Base-by-base conservation (phyloP, 2,113 vertebrate genomes). In the Phainopepla nitens region DNA sequence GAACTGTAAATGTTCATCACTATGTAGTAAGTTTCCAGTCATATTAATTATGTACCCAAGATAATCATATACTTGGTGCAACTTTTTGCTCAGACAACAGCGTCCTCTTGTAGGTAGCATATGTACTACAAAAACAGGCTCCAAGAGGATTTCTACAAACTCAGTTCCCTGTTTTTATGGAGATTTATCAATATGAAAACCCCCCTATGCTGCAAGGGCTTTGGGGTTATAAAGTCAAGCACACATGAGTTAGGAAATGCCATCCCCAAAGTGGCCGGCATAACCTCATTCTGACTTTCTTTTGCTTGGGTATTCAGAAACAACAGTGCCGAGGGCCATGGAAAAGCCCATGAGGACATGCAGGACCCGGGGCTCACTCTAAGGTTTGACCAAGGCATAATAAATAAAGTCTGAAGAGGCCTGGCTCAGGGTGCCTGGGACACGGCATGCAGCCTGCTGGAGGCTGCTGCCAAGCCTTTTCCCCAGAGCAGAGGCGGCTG, bases 141-240 rank as follows among this genome's bases (percentile, higher is more conserved):
- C 42, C 56, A 45, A 27, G 56, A 81, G 47, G n/a, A 86, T 20
- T 88, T 70, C 49, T 75, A 6, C 28, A 92, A 90, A 68, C 24
- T 81, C 5, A 3, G 14, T 29, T 91, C 15, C 19, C 22, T 11
- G 3, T 10, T 83, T 81, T 64, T 35, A 42, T 41, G 44, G 28
- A 79, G 65, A 56, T 80, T 75, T 92, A 68, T 66, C 79, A 62
- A 56, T 21, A 50, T 6, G 51, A 9, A 41, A 70, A 87, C 42
- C 20, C 6, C 23, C 61, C 42, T 13, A 0, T 31, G 22, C 35
- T 81, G 9, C 18, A 44, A 77, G 39, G 75, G n/a, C 28, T 66
- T 47, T 35, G 64, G 72, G 91, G 90, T 92, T 92, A 83, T 8
- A 50, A 92, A 78, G 89, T 88, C 79, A 96, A 90, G 60, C 51